Evolutionary conservation across 37 sponge, comb jelly and placozoan species (phyloP).

Genomic region (Eunapius fragilis): DNA sequence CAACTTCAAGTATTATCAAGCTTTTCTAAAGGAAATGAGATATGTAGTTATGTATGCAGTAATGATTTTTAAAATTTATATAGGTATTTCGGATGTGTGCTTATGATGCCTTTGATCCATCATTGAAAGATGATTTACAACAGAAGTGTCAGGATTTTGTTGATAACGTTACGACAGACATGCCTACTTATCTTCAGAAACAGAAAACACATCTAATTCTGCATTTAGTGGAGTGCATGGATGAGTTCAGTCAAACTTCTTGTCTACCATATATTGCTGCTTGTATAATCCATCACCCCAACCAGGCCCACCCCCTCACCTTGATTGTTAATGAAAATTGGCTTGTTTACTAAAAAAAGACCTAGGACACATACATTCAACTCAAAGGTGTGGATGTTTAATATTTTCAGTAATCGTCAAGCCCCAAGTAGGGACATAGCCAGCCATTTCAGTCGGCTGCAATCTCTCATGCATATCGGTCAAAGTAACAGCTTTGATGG

Average conservation of each 20-base stretch:
- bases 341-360: too few relatives aligned
- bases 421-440: too few relatives aligned
- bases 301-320: too few relatives aligned
- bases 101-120: not conserved
- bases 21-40: not conserved
- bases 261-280: not conserved
- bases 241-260: constrained; percentile 46
- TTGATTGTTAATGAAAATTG: too few relatives aligned
- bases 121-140: not conserved
- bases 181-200: constrained; percentile 9
- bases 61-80: not conserved
- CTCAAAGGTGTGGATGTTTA: too few relatives aligned
- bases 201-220: constrained; percentile 47
- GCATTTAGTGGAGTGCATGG: constrained; percentile 42
- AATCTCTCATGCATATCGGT: too few relatives aligned
- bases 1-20: constrained; percentile 4
- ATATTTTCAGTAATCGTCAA: too few relatives aligned
- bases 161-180: not conserved
- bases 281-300: not conserved
- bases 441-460: too few relatives aligned
- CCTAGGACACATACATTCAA: too few relatives aligned
- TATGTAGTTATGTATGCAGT: not conserved
- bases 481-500: too few relatives aligned
- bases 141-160: constrained; percentile 27
- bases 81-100: constrained; percentile 34